phyloP scores from a whole-genome alignment of 2,113 vertebrate genomes.

The Porphyrio hochstetteri region DNA sequence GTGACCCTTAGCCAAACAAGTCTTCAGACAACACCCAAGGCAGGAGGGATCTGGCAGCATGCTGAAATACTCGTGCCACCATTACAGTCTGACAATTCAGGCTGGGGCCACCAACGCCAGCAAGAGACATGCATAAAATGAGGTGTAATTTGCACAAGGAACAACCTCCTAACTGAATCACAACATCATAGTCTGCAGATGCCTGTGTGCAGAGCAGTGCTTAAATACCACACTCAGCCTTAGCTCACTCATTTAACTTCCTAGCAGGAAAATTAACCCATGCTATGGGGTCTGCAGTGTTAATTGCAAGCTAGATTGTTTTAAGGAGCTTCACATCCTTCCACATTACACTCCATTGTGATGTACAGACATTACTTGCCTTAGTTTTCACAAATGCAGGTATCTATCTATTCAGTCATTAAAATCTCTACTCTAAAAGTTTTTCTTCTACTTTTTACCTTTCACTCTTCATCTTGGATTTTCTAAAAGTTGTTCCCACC shows the following conservation, averaged over 20 bases:
- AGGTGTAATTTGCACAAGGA: neutral
- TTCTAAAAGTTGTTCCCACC: neutral
- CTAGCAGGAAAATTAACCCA: neutral
- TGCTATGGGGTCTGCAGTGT: neutral
- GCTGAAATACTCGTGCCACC: neutral
- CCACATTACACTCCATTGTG: neutral
- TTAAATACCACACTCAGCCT: neutral
- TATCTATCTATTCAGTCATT: neutral
- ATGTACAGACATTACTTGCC: neutral
- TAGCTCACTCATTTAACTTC: neutral
- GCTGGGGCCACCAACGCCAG: neutral
- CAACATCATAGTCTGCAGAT: neutral
- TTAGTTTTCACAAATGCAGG: neutral
- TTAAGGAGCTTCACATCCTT: neutral
- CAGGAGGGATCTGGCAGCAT: neutral
- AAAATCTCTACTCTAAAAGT: neutral
- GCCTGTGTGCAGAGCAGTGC: neutral
- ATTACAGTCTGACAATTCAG: neutral
- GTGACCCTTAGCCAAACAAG: neutral
- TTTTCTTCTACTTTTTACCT: neutral
- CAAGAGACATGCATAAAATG: neutral
- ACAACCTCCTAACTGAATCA: neutral
- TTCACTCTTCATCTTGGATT: neutral
- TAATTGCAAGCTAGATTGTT: neutral
- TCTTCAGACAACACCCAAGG: neutral